phyloP scores from a whole-genome alignment of 2,113 vertebrate genomes.

The Xiphias gladius region DNA sequence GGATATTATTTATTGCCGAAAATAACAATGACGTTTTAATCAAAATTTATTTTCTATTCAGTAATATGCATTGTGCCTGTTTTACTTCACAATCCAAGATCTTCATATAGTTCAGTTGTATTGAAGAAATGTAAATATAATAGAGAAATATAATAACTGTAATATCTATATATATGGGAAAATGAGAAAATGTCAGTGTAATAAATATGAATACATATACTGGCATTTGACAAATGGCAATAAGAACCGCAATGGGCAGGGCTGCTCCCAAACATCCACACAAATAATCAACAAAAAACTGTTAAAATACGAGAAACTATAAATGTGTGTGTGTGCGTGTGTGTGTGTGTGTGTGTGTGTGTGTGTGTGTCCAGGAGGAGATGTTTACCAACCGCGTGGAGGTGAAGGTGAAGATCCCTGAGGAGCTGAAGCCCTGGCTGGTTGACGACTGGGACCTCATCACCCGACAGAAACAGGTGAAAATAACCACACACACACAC shows the following conservation, averaged over 20 bases:
- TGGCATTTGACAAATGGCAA: background rate
- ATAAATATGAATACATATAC: no score
- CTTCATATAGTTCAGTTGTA: background rate
- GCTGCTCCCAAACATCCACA: background rate
- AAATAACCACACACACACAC: background rate
- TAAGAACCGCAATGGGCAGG: background rate
- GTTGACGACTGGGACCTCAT: slow-evolving; percentile 99
- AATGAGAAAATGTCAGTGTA: background rate
- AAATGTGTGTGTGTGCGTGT: background rate
- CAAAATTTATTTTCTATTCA: background rate
- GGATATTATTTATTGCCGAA: background rate
- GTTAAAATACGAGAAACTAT: background rate
- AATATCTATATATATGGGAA: no score
- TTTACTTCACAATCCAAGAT: background rate
- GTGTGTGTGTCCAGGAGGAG: slow-evolving; percentile 88
- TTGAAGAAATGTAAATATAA: background rate
- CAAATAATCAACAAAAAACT: background rate
- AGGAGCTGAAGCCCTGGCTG: slow-evolving; percentile 97
- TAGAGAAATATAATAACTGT: no score
- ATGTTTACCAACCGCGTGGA: slow-evolving; percentile 98
- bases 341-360: slow-evolving; percentile 1
- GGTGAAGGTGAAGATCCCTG: slow-evolving; percentile 98
- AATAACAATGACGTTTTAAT: no score
- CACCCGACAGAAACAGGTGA: slow-evolving; percentile 97
- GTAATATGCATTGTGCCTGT: background rate